These are phyloP conservation scores for Echinops telfairi DNA, from an alignment of 2,113 vertebrate genomes.

Conservation along the genomic window DNA sequence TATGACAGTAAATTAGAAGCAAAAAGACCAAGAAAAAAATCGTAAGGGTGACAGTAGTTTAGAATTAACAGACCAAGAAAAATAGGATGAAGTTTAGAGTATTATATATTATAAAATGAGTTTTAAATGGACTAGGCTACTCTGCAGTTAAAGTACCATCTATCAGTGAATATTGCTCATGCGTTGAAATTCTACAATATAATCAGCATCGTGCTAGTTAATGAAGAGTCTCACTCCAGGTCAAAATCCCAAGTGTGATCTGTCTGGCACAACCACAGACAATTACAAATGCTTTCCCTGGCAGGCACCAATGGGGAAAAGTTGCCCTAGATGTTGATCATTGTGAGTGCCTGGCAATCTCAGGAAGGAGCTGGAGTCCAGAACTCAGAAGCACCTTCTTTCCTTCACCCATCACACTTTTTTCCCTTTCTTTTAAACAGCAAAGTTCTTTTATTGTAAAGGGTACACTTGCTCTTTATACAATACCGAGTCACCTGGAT, in stretches of 20 bases:
- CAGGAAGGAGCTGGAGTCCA: background rate
- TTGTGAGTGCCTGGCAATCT: background rate
- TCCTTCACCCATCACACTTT: background rate
- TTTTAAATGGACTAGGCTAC: conserved; percentile 55
- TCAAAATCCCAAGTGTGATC: background rate
- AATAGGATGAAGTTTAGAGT: conserved; percentile 55
- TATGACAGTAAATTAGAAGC: conserved; percentile 56
- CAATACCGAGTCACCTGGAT: too few species aligned
- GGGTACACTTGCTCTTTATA: too few species aligned
- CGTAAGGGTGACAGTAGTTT: conserved; percentile 53
- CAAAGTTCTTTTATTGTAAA: too few species aligned
- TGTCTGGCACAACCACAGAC: background rate
- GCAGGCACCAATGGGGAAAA: background rate
- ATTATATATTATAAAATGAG: conserved; percentile 42
- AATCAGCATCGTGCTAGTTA: background rate
- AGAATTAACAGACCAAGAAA: conserved; percentile 63
- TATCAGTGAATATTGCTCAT: conserved; percentile 34
- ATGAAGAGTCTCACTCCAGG: background rate
- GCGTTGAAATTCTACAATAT: conserved; percentile 32
- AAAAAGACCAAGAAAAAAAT: conserved; percentile 41
- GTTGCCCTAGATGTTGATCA: background rate
- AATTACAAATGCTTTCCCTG: background rate
- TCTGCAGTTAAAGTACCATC: conserved; percentile 11
- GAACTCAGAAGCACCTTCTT: background rate
- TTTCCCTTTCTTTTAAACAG: background rate